Conservation (phyloP, 2,888 invertebrate genomes). For the Cryptophagus acutangulus region DNA sequence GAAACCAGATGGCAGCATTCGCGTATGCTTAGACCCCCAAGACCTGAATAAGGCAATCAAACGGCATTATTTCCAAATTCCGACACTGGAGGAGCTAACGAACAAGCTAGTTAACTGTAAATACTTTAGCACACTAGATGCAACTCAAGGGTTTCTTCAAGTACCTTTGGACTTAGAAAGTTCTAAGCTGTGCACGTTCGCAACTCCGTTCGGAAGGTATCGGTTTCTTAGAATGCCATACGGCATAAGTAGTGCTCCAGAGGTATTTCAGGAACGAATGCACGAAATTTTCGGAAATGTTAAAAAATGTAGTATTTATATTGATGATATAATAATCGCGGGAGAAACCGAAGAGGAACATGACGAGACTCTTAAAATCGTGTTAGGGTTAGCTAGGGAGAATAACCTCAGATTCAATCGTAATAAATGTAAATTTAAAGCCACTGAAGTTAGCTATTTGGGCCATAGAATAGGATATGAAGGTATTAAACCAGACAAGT, state of each 20-base stretch:
- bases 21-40: conserved; percentile 24
- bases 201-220: conserved; percentile 8
- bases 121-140: conserved; percentile 19
- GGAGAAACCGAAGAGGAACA: conserved; percentile 25
- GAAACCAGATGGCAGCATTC: conserved; percentile 20
- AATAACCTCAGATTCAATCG: conserved; percentile 22
- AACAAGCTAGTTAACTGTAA: conserved; percentile 17
- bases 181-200: conserved; percentile 9
- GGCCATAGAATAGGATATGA: conserved; percentile 8
- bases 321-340: conserved; percentile 27
- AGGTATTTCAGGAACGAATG: conserved; percentile 17
- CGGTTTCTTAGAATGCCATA: conserved; percentile 2
- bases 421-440: conserved; percentile 4
- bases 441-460: conserved; percentile 4
- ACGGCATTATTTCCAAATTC: conserved; percentile 14
- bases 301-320: conserved; percentile 23
- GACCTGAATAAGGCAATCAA: conserved; percentile 23
- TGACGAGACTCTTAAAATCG: conserved; percentile 17
- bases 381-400: conserved; percentile 20
- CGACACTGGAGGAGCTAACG: conserved; percentile 18
- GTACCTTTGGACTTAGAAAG: conserved; percentile 19
- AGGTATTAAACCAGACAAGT: not conserved
- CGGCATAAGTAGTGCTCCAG: conserved; percentile 10
- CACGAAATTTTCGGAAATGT: conserved; percentile 22
- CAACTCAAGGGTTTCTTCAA: conserved; percentile 18